Evolutionary conservation across 30 jellyfish, hydroid and myxozoan species (phyloP).

Genomic region (Catostylus mosaicus): DNA sequence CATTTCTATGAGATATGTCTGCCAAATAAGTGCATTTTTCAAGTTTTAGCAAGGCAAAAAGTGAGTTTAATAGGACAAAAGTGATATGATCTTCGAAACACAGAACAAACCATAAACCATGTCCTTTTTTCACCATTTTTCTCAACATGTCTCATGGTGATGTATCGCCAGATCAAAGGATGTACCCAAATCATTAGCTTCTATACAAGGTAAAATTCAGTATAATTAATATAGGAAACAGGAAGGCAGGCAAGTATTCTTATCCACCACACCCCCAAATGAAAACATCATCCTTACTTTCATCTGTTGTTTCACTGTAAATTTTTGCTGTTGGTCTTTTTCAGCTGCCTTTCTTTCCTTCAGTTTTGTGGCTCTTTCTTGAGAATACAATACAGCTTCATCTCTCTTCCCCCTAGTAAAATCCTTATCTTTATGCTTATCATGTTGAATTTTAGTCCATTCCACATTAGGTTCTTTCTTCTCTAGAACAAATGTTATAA

Average conservation of each 20-base stretch:
- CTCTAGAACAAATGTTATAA: constrained; percentile 54
- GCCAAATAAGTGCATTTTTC: too few species aligned
- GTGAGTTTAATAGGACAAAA: too few species aligned
- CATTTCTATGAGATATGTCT: too few species aligned
- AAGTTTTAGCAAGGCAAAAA: too few species aligned
- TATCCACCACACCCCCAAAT: too few species aligned
- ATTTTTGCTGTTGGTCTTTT: constrained; percentile 70
- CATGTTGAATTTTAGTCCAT: constrained; percentile 66
- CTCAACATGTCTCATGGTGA: too few species aligned
- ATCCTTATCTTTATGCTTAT: constrained; percentile 55
- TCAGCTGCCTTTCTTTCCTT: constrained; percentile 37
- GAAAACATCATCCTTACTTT: constrained; percentile 72
- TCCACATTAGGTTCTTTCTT: constrained; percentile 46
- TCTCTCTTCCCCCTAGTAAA: constrained; percentile 46
- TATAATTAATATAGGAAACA: not conserved
- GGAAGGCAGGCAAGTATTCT: too few species aligned
- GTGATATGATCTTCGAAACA: too few species aligned
- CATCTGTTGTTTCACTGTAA: constrained; percentile 82
- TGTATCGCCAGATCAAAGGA: too few species aligned
- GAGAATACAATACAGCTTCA: constrained; percentile 61
- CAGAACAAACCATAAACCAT: too few species aligned
- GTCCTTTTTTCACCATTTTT: too few species aligned
- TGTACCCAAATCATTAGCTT: too few species aligned
- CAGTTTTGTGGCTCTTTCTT: constrained; percentile 57
- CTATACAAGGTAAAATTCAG: not conserved